phyloP scores from a whole-genome alignment of 2,888 invertebrate species.

The Cephalotes varians region DNA sequence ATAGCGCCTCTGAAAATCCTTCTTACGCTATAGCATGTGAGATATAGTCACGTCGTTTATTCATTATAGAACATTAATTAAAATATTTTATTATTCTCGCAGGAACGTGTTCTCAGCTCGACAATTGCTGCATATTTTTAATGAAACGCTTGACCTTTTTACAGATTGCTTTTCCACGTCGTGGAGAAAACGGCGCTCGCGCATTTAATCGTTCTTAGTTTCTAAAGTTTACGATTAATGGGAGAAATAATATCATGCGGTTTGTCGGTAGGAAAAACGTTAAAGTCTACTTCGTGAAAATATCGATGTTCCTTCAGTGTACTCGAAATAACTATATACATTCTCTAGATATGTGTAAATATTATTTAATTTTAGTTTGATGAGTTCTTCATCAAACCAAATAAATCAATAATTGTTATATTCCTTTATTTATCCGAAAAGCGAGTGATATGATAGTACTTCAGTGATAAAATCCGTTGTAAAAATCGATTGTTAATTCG shows the following conservation, averaged over 20 bases:
- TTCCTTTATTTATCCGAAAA: neutral
- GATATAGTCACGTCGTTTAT: neutral
- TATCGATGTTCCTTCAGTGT: neutral
- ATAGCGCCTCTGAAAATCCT: neutral
- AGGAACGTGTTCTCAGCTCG: neutral
- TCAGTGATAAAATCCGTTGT: neutral
- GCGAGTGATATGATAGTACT: neutral
- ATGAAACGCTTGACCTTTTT: slow-evolving; percentile 38
- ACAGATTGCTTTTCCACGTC: slow-evolving; percentile 1
- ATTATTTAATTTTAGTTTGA: slow-evolving; percentile 12
- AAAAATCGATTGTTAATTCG: slow-evolving; percentile 8
- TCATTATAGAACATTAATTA: slow-evolving; percentile 35
- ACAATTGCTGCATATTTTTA: slow-evolving; percentile 38
- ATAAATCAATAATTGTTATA: neutral
- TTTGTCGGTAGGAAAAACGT: neutral
- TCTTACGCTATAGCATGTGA: neutral
- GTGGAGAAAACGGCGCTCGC: neutral
- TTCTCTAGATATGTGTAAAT: neutral
- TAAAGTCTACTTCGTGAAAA: neutral
- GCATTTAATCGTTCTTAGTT: slow-evolving; percentile 24
- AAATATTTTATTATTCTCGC: slow-evolving; percentile 31
- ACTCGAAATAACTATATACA: neutral
- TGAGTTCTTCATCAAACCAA: neutral
- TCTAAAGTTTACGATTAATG: slow-evolving; percentile 21
- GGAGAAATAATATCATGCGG: slow-evolving; percentile 3